Evolutionary conservation across 2,797 vertebrate genomes (phyloP), one percentile per base, ranked within the genome.

Genomic region (Sebastes ruberrimus): DNA sequence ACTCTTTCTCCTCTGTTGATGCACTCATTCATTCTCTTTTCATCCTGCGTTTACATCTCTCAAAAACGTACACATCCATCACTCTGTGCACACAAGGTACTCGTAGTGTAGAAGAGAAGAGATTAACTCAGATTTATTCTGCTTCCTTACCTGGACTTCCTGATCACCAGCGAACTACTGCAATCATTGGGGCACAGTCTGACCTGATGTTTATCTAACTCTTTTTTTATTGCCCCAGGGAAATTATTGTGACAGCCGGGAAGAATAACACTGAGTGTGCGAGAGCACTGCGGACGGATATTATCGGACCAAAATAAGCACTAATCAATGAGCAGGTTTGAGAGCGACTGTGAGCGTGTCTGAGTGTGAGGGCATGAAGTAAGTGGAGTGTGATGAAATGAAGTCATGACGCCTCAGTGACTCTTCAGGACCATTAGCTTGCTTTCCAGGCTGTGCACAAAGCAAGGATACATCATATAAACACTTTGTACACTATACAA

Each of bases 351-450:
- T 22, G 11, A 23, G 79, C 0, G 11, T 52, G 49, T 63, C 23
- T 22, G 46, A 77, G 64, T 71, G 42, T 25, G 77, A 81, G 62
- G 55, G 61, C 38, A 20, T 61, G 55, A 59, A 71, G 70, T 4
- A 59, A 72, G 71, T 56, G 42, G 71, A 86, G 82, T 79, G 86
- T 74, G 80, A 73, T 18, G 42, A 70, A 86, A 83, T 76, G 2
- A 57, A 77, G 70, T 87, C 20, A 14, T 55, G 73, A 86, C 10
- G 77, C 67, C 72, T 82, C 86, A 8, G 62, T 27, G 70, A 74
- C 70, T 89, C 79, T 82, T 81, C 80, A 83, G 78, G 80, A 68
- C 52, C 80, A 82, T 84, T 79, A 85, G 78, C 70, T 81, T 14
- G 2, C 42, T 69, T 82, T 76, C 32, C 9, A 65, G 49, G 14